phyloP scores from a whole-genome alignment of 2,888 invertebrate species.

The Rhimphoctona megacephalus region DNA sequence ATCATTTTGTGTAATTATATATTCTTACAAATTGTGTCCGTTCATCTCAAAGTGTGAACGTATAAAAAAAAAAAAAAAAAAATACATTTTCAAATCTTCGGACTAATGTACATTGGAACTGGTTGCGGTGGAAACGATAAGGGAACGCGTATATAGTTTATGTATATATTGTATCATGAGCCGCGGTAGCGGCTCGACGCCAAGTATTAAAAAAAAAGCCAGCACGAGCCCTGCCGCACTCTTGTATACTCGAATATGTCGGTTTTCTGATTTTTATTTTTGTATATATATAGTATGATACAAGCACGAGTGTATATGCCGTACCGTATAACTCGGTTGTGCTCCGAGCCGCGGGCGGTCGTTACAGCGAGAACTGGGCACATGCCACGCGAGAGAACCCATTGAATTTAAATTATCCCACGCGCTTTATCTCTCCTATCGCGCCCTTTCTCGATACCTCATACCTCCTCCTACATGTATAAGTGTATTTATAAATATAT shows the following conservation, averaged over 20 bases:
- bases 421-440: slow-evolving; percentile 68
- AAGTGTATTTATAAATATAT: not conserved
- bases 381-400: slow-evolving; percentile 64
- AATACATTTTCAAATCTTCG: slow-evolving; percentile 40
- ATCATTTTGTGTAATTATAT: too few species aligned
- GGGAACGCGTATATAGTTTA: slow-evolving; percentile 63
- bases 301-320: slow-evolving; percentile 30
- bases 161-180: too few species aligned
- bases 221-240: too few species aligned
- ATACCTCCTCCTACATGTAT: slow-evolving; percentile 8
- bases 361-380: slow-evolving; percentile 54
- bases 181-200: too few species aligned
- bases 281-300: not conserved
- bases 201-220: too few species aligned
- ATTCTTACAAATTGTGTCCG: too few species aligned
- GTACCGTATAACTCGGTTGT: slow-evolving; percentile 47
- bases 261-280: too few species aligned
- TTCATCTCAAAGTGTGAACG: not conserved
- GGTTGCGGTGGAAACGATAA: slow-evolving; percentile 36
- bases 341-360: slow-evolving; percentile 57
- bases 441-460: slow-evolving; percentile 35
- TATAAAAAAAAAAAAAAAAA: slow-evolving; percentile 35
- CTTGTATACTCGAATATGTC: too few species aligned
- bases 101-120: slow-evolving; percentile 46
- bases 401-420: slow-evolving; percentile 76